Percentiles rank a stretch among this genome's conserved stretches.
These are phyloP conservation scores for Agriopis leucophaearia DNA, from an alignment of 2,888 invertebrate species.

Conservation along the genomic window DNA sequence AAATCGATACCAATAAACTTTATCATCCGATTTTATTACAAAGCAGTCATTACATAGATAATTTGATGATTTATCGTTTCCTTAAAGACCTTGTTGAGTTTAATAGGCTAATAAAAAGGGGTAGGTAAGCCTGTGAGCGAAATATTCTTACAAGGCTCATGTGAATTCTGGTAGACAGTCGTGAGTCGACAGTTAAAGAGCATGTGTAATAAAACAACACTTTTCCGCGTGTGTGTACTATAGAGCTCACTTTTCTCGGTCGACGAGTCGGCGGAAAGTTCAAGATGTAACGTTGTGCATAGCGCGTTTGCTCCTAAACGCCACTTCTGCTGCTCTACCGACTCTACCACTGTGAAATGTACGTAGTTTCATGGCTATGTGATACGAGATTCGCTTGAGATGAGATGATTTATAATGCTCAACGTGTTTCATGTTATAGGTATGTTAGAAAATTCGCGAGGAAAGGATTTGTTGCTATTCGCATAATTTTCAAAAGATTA, in stretches of 20 bases:
- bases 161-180: constrained; percentile 50
- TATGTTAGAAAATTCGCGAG: background rate
- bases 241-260: constrained; percentile 44
- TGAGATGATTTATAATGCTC: constrained; percentile 40
- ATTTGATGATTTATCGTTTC: constrained; percentile 64
- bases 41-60: constrained; percentile 56
- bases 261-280: constrained; percentile 41
- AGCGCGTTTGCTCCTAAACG: constrained; percentile 50
- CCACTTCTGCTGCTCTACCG: constrained; percentile 47
- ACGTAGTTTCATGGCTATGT: constrained; percentile 43
- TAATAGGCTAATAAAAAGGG: constrained; percentile 63
- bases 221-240: constrained; percentile 41
- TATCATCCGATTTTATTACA: constrained; percentile 56
- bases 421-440: constrained; percentile 21
- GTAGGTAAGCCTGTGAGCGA: constrained; percentile 37
- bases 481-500: background rate
- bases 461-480: background rate
- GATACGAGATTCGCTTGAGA: constrained; percentile 47
- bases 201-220: constrained; percentile 53
- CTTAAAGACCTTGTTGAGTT: constrained; percentile 58
- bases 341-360: constrained; percentile 45
- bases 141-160: constrained; percentile 46
- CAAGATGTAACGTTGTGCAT: constrained; percentile 45
- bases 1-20: constrained; percentile 54
- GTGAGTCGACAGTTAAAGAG: constrained; percentile 51